Evolutionary conservation across 2,797 vertebrate species (phyloP).

Genomic region (Phrynocephalus vlangalii): DNA sequence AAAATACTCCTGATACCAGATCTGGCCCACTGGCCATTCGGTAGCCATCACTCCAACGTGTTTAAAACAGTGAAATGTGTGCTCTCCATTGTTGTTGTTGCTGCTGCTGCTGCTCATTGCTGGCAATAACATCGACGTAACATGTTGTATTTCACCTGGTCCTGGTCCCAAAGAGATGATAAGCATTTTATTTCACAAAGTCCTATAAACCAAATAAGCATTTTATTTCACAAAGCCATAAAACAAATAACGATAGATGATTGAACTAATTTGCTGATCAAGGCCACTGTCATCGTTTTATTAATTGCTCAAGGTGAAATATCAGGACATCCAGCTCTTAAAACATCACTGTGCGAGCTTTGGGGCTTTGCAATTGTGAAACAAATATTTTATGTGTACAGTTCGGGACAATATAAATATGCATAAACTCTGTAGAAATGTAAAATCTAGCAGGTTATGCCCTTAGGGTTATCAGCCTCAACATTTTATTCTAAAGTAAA

Average conservation of each 20-base stretch:
- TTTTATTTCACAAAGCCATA: slow-evolving; percentile 54
- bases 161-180: slow-evolving; percentile 48
- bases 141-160: slow-evolving; percentile 34
- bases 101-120: too few relatives aligned
- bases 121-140: slow-evolving; percentile 26
- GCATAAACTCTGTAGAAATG: neutral
- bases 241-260: slow-evolving; percentile 61
- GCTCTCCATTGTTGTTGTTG: neutral
- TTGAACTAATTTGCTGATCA: slow-evolving; percentile 62
- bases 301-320: slow-evolving; percentile 67
- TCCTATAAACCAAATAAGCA: neutral
- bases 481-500: neutral
- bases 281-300: slow-evolving; percentile 62
- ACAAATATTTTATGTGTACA: neutral
- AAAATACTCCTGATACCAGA: neutral
- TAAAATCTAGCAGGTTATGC: neutral
- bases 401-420: neutral
- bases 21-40: neutral
- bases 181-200: slow-evolving; percentile 46
- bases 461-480: neutral
- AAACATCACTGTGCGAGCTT: slow-evolving; percentile 61
- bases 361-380: neutral
- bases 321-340: slow-evolving; percentile 59
- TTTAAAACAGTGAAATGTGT: neutral
- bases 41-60: neutral